Base-by-base conservation (phyloP, 2,797 vertebrate species). In the Sebastes oblongus region DNA sequence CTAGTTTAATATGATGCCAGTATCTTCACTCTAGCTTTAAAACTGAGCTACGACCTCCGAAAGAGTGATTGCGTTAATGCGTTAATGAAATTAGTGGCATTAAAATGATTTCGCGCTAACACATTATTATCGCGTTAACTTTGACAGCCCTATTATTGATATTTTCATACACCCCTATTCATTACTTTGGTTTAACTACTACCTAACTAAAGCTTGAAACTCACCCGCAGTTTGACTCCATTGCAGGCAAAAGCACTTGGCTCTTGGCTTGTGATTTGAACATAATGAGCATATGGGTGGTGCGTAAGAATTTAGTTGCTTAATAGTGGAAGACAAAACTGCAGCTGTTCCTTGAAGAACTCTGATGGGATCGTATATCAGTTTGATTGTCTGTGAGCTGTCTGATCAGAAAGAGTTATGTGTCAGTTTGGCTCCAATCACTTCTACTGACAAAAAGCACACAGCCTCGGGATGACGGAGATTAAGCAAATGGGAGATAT, bases 361-460 rank as follows among this genome's bases (percentile, higher is more conserved):
- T 62, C 34, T 71, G 32, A 84, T 39, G 25, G 61, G 25, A 64
- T 76, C n/a, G 24, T 61, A 55, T 34, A 69, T 82, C 75, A 61
- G 18, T 81, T 22, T 74, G 54, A 82, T 39, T 64, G 66, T 83
- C 39, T 46, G n/a, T 8, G 13, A 78, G 46, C 34, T 70, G 80
- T 74, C 67, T 50, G 62, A 77, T 68, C 68, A 64, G 12, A 75
- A 59, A 59, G 55, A 70, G 20, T 56, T 73, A 46, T 82, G 27
- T 66, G 39, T 86, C 54, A 60, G 22, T 82, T 83, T 72, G 67
- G 46, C 52, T 74, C 52, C 36, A 58, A 54, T 79, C 29, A 66
- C 67, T 61, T 66, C 68, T 4, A 42, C 27, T 66, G 13, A 69
- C 36, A 54, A 70, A 79, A 71, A 14, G 8, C 52, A 70, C 34